phyloP scores from a whole-genome alignment of 1,140 invertebrate genomes.

The Ridgeia piscesae region DNA sequence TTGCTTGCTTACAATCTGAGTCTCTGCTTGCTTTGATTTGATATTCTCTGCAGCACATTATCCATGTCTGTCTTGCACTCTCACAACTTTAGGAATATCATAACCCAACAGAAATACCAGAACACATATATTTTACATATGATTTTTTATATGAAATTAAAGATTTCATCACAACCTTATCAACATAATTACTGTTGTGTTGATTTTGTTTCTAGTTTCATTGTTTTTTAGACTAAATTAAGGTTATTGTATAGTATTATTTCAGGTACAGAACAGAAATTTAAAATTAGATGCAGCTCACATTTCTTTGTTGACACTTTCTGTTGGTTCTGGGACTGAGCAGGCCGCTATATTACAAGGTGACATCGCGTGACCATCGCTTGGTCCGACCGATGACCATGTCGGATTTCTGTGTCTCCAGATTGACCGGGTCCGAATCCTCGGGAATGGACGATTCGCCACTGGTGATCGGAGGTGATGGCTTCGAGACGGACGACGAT shows the following conservation, averaged over 20 bases:
- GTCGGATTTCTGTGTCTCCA: neutral
- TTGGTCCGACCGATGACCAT: neutral
- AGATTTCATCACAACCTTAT: neutral
- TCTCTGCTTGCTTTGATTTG: neutral
- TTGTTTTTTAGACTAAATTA: too few species aligned
- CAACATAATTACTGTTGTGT: neutral
- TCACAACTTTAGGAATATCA: neutral
- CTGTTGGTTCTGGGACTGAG: neutral
- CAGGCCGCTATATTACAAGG: neutral
- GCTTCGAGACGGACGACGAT: constrained; percentile 70
- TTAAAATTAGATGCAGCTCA: neutral
- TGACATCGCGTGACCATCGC: neutral
- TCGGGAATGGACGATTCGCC: constrained; percentile 60
- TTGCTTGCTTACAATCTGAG: neutral
- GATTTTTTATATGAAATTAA: neutral
- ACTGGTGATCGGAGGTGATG: constrained; percentile 61
- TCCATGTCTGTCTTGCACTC: neutral
- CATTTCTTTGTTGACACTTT: neutral
- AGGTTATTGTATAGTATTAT: too few species aligned
- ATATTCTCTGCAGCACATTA: neutral
- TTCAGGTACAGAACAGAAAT: too few species aligned
- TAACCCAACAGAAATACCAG: neutral
- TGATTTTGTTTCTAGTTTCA: neutral
- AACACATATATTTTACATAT: neutral
- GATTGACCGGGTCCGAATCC: neutral